phyloP scores from a whole-genome alignment of 2,797 vertebrate species.

The Naso thynnoides region DNA sequence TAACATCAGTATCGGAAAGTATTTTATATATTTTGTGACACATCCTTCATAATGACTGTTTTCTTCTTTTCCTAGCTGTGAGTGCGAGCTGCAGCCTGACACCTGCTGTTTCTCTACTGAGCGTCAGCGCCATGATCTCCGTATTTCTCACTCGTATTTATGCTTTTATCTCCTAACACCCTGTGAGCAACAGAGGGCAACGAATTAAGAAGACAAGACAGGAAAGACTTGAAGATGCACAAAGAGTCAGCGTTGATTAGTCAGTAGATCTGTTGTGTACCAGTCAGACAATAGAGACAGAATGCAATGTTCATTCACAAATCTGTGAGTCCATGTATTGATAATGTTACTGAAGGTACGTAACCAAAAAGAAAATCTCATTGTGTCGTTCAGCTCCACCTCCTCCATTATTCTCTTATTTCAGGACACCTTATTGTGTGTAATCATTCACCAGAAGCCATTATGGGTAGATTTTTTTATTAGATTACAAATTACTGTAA shows the following conservation, averaged over 20 bases:
- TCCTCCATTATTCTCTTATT: conserved; percentile 8
- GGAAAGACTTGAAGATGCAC: conserved; percentile 72
- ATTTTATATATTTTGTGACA: no score
- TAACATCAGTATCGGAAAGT: no score
- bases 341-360: conserved; percentile 19
- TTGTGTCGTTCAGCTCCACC: conserved; percentile 1
- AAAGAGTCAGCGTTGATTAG: conserved; percentile 46
- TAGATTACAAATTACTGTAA: background rate
- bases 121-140: conserved; percentile 60
- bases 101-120: conserved; percentile 69
- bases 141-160: conserved; percentile 65
- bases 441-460: conserved; percentile 11
- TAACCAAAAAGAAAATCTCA: background rate
- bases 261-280: conserved; percentile 42
- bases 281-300: conserved; percentile 25
- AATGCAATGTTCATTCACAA: conserved; percentile 11
- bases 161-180: conserved; percentile 75
- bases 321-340: conserved; percentile 21
- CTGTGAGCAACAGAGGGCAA: conserved; percentile 13
- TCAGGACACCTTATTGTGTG: conserved; percentile 6
- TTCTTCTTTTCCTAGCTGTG: conserved; percentile 71
- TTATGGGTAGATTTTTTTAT: conserved; percentile 5
- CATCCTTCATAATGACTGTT: background rate
- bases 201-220: conserved; percentile 32
- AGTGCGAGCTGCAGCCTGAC: conserved; percentile 71